Evolutionary conservation across 2,888 invertebrate genomes (phyloP), one percentile per base, ranked within the genome.

Genomic region (Papilio protenor): DNA sequence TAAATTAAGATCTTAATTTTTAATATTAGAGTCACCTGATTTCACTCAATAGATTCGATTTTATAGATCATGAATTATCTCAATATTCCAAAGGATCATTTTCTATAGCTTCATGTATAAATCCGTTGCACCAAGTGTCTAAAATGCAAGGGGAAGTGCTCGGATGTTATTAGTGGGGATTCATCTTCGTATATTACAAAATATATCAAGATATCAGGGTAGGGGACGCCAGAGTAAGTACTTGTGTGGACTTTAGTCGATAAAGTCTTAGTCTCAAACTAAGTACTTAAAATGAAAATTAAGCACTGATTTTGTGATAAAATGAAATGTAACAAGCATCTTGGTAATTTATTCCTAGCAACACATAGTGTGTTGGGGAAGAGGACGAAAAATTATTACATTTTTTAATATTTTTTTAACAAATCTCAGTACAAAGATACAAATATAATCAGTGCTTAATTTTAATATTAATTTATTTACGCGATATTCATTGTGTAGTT

Each of bases 171-270:
- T 45, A 76, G 73, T 61, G 40, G 45, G 57, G 64, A 57, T 72
- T 23, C 14, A 80, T 75, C 77, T 57, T 75, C 61, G 77, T 79
- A 81, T 47, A 18, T 57, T 52, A 73, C 18, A 47, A 64, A 52
- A n/a, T 16, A 77, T 75, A 49, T 81, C 77, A 82, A 85, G 83
- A 82, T 84, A 84, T 82, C 83, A 81, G 83, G 85, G 85, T 80
- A 82, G 80, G 85, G 85, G 87, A 86, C 84, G 82, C 82, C 82
- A 86, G 83, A 81, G 86, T 81, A 85, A 87, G 94, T 94, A 94
- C 93, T 93, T 93, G 94, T 94, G 88, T 90, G 89, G 94, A 87
- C 94, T 94, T 94, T 94, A 93, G 89, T 86, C 87, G 86, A 88
- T 93, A 94, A 94, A 94, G 94, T 93, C 94, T 92, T 87, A 86